Percentiles rank a stretch among this genome's conserved stretches.
phyloP scores from a whole-genome alignment of 2,888 invertebrate genomes.

The Chirona hameri region DNA sequence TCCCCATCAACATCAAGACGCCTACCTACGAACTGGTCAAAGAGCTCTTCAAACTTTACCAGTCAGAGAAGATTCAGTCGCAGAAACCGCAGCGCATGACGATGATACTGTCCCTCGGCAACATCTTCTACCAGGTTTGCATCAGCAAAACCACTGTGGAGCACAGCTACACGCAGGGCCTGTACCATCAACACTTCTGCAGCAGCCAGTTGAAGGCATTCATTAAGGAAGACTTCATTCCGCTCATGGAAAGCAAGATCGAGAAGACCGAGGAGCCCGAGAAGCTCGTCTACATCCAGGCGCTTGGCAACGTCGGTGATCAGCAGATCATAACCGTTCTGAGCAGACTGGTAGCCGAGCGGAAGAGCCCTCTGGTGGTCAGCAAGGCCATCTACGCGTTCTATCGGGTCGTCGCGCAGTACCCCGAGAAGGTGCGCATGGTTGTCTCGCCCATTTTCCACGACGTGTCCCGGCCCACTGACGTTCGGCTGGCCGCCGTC shows the following conservation, averaged over 20 bases:
- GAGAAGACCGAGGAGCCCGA: constrained; percentile 24
- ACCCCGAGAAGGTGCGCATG: constrained; percentile 36
- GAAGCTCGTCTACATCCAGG: constrained; percentile 43
- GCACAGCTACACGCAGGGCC: not conserved
- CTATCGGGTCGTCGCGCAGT: constrained; percentile 41
- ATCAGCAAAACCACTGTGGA: not conserved
- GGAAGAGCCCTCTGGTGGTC: constrained; percentile 40
- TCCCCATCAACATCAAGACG: constrained; percentile 44
- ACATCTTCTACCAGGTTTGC: constrained; percentile 23
- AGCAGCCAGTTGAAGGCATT: not conserved
- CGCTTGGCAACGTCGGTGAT: constrained; percentile 47
- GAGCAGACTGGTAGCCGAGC: constrained; percentile 41
- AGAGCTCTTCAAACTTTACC: constrained; percentile 39
- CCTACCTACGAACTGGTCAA: constrained; percentile 45
- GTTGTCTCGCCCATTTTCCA: constrained; percentile 33
- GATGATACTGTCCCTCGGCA: not conserved
- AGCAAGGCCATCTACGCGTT: constrained; percentile 46
- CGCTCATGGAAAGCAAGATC: not conserved
- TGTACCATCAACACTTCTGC: not conserved
- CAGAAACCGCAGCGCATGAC: not conserved
- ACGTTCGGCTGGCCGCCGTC: constrained; percentile 46
- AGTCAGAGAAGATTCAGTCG: not conserved
- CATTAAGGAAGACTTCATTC: not conserved
- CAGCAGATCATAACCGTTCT: constrained; percentile 43
- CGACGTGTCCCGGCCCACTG: constrained; percentile 36